Evolutionary conservation across 2,113 vertebrate genomes (phyloP).

Genomic region (Paraplagusia blochii): DNA sequence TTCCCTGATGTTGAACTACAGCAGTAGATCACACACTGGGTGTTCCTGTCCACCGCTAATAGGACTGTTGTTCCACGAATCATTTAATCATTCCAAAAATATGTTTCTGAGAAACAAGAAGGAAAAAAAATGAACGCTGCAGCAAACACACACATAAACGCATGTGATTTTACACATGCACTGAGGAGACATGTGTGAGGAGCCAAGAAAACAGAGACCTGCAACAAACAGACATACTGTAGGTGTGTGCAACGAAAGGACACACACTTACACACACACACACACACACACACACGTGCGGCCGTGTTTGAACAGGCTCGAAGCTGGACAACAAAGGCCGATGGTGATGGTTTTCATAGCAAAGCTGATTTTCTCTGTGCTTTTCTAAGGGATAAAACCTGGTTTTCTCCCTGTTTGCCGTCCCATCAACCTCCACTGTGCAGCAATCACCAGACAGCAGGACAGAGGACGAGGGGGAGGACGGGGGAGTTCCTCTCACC

Average conservation of each 20-base stretch:
- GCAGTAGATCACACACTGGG: background rate
- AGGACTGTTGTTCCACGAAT: conserved; percentile 36
- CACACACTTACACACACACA: background rate
- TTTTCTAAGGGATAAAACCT: conserved; percentile 26
- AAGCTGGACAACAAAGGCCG: conserved; percentile 12
- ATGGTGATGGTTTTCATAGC: conserved; percentile 26
- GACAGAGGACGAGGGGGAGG: too few species aligned
- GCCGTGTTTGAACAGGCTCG: conserved; percentile 39
- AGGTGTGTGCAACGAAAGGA: background rate
- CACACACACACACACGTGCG: background rate
- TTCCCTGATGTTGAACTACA: background rate
- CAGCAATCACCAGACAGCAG: too few species aligned
- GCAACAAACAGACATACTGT: background rate
- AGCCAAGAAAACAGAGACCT: too few species aligned
- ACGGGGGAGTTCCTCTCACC: too few species aligned
- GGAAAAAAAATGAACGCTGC: conserved; percentile 2
- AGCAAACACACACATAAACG: background rate
- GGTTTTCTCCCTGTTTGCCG: background rate
- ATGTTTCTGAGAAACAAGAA: conserved; percentile 43
- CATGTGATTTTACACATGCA: too few species aligned
- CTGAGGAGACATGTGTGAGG: too few species aligned
- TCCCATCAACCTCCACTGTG: too few species aligned
- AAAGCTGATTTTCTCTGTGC: conserved; percentile 29
- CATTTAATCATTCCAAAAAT: conserved; percentile 4
- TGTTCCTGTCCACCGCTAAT: conserved; percentile 16